Evolutionary conservation across 2,888 invertebrate genomes (phyloP), one percentile per base, ranked within the genome.

Genomic region (Panopea generosa): DNA sequence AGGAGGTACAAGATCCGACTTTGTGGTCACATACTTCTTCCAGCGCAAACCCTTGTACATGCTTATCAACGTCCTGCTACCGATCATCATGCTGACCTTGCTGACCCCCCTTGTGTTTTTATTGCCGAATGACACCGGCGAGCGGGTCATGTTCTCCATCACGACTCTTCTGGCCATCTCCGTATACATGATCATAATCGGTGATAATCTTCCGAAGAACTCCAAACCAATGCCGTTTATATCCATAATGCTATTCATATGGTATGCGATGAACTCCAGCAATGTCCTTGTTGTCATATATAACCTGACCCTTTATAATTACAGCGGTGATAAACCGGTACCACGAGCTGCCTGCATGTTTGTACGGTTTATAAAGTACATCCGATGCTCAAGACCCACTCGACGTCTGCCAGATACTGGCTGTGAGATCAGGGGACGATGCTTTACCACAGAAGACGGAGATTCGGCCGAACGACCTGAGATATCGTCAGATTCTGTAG

Each of bases 141-240:
- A 69, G 18, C 53, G 69, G 22, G 56, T 69, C 2, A 61, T 61
- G 2, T 69, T 53, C 38, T 38, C 69, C 7, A 62, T 69, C 11
- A 69, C 69, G 2, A 61, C 26, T 33, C 26, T 69, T n/a, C 47
- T 69, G 24, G 69, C 69, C 2, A 55, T 69, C 16, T 69, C 69
- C 18, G 69, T 69, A 0, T 69, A 69, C 18, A 68, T 68, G 68
- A 68, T 60, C 18, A 68, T 68, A 2, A 50, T 68, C 7, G 43
- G 60, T 27, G 68, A 60, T 20, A 59, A 60, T 27, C 27, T 68
- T 4, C 68, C 68, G 4, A 38, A 59, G 26, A 68, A 68, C 43
- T 68, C 59, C 0, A 52, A 68, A 26, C 60, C 68, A 20, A 68
- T 68, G 68, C 68, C 68, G 11, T 27, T 68, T 40, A 47, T 68